phyloP scores from a whole-genome alignment of 2,797 vertebrate species.

The Champsocephalus esox region DNA sequence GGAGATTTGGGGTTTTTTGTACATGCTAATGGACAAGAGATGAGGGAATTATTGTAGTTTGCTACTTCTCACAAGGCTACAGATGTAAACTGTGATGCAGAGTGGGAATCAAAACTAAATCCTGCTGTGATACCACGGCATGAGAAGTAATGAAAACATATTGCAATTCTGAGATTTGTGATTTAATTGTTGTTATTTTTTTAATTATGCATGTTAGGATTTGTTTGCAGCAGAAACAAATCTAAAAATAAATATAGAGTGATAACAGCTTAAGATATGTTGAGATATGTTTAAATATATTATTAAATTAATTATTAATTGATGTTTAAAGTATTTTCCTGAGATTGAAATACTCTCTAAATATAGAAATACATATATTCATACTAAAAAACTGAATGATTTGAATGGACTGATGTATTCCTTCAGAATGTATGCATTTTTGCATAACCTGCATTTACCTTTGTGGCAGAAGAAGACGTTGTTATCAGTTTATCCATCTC shows the following conservation, averaged over 20 bases:
- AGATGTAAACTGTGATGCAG: constrained; percentile 41
- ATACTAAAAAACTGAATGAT: constrained; percentile 8
- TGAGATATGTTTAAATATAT: too few species aligned
- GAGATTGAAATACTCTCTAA: neutral
- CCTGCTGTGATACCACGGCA: constrained; percentile 28
- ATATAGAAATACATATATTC: neutral
- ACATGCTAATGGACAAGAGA: constrained; percentile 81
- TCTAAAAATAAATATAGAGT: neutral
- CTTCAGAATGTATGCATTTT: neutral
- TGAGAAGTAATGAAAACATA: constrained; percentile 11
- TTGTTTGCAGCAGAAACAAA: constrained; percentile 15
- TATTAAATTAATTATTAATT: neutral
- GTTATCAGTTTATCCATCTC: neutral
- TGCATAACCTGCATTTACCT: neutral
- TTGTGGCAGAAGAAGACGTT: neutral
- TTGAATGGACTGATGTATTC: neutral
- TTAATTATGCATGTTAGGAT: constrained; percentile 2
- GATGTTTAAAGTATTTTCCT: neutral
- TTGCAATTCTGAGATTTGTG: constrained; percentile 35
- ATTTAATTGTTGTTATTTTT: constrained; percentile 9
- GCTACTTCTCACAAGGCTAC: constrained; percentile 44
- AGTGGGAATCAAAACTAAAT: constrained; percentile 44
- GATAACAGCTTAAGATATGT: neutral
- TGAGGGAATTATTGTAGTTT: constrained; percentile 72
- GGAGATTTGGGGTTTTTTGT: constrained; percentile 72